phyloP scores from a whole-genome alignment of 2,113 vertebrate species.

The Tachysurus fulvidraco region DNA sequence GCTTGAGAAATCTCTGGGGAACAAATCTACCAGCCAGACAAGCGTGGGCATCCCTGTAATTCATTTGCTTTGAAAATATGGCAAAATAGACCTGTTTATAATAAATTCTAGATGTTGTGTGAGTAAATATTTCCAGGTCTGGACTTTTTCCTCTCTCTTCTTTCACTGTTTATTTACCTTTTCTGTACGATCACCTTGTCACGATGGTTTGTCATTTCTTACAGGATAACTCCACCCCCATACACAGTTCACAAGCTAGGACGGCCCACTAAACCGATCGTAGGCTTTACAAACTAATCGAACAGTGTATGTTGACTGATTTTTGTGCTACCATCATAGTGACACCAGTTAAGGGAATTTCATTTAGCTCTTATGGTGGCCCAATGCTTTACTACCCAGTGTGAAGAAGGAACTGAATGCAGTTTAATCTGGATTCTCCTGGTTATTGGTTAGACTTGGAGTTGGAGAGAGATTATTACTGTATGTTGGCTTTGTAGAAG shows the following conservation, averaged over 20 bases:
- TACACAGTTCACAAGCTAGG: background rate
- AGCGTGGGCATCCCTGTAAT: background rate
- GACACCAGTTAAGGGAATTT: background rate
- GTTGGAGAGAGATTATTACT: background rate
- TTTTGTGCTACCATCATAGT: background rate
- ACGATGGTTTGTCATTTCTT: background rate
- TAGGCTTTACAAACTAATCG: too few species aligned
- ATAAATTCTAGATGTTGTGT: background rate
- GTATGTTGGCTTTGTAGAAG: too few species aligned
- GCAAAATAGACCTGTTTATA: too few species aligned
- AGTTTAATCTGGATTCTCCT: background rate
- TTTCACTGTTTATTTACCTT: too few species aligned
- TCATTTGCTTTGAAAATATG: background rate
- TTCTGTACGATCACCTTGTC: background rate
- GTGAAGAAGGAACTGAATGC: too few species aligned
- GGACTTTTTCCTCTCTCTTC: background rate
- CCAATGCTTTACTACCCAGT: background rate
- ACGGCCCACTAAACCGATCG: background rate
- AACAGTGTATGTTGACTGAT: background rate
- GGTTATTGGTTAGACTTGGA: background rate
- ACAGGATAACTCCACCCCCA: background rate
- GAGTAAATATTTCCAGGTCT: background rate
- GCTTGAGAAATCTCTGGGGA: conserved; percentile 4
- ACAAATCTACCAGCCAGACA: conserved; percentile 10
- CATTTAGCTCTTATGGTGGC: background rate